Base-by-base conservation (phyloP, 2,113 vertebrate species). In the Ciconia stormi region DNA sequence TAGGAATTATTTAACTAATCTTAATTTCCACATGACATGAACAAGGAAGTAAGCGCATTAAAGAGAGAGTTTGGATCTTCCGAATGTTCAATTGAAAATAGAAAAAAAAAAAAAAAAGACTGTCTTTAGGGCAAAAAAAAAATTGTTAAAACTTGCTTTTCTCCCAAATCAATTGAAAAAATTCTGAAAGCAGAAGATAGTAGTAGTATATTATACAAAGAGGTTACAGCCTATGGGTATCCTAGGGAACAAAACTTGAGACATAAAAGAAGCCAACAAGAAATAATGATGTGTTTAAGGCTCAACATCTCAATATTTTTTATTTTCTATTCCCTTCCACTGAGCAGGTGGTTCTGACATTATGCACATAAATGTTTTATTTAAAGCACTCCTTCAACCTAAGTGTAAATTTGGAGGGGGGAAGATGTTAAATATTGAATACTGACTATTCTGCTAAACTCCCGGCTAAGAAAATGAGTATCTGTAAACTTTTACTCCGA, bases 231-330 rank as follows among this genome's bases (percentile, higher is more conserved):
- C 65, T 42, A 4, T 63, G 80, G 89, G 65, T 66, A 40, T 70
- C 78, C 69, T 69, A 50, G 25, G 95, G 73, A 81, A 82, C 58
- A 77, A 88, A 91, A 87, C 52, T 40, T 76, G 62, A 25, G 9
- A 83, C 81, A 76, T 56, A 47, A 94, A 92, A 74, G 91, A 80
- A 89, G 42, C 65, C 56, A 38, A 29, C n/a, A 84, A 76, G 76
- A 96, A 90, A 82, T 90, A 65, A 53, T 36, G 44, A 86, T 61
- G 70, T 86, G 40, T 89, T 96, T 93, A 88, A 94, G 81, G 52
- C 49, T 88, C 76, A 83, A 65, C 74, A 76, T 82, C 71, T 90
- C 23, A 2, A 22, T 81, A 77, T 72, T 69, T 77, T 67, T 79
- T 58, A 44, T 73, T 67, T 80, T 82, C 30, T 61, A 5, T 73